Base-by-base conservation (phyloP, 1,140 invertebrate genomes). In the Sesamia nonagrioides region DNA sequence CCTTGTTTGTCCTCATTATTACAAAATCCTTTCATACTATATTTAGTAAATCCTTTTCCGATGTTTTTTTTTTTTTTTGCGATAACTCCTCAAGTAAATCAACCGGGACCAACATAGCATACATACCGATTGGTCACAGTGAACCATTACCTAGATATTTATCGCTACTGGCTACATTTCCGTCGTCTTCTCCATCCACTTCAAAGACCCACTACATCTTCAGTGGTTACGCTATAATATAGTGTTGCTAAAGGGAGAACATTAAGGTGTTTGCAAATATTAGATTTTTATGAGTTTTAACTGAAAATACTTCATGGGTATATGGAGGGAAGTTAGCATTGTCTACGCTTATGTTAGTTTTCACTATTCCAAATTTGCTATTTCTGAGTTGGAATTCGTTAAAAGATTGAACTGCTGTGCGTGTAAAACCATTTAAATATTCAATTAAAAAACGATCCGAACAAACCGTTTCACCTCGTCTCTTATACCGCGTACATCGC, bases 141-240 rank as follows among this genome's bases (percentile, higher is more conserved):
- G 45, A 15, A 35, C 75, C 66, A 80, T 82, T 82, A 79, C 40
- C 69, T 40, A 68, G 42, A 68, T 79, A 74, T 82, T 76, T 80
- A 76, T 80, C 50, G 48, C 60, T n/a, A 61, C n/a, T n/a, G 17
- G 50, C 48, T 8, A 33, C 42, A 42, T 54, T 61, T 72, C 37
- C 73, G 63, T 61, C 66, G 50, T 45, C 45, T 11, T 18, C 69
- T 54, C 54, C 50, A 74, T 74, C 61, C 15, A 79, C 79, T 77
- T 82, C 80, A 82, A 82, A 82, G 80, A 21, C 35, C 13, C 42
- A 69, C 42, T 78, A 60, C 27, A 68, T 76, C 79, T 71, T 72
- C 33, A 52, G n/a, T 76, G 73, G 72, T 63, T 63, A 78, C 76
- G 63, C 75, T 63, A 8, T 66, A 77, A 77, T 77, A 68, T 54